These are phyloP conservation scores for Mungos mungo DNA, from an alignment of 2,113 vertebrate species.

Conservation along the genomic window DNA sequence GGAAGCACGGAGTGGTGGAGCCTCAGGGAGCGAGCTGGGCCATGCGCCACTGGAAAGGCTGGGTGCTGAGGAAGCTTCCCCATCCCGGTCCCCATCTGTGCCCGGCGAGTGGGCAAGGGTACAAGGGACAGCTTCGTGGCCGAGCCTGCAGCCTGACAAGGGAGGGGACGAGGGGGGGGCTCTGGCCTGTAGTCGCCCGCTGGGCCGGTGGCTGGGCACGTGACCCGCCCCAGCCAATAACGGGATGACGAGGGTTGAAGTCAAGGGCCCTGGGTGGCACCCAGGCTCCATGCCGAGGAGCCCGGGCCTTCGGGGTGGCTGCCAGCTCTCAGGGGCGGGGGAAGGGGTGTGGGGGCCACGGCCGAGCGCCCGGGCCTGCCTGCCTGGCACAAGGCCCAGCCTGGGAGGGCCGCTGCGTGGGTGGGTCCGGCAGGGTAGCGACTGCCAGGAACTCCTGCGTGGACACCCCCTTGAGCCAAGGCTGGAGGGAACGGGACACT, in stretches of 20 bases:
- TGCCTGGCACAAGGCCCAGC: background rate
- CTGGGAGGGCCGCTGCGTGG: background rate
- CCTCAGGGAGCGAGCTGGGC: background rate
- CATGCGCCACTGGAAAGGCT: background rate
- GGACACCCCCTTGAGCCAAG: background rate
- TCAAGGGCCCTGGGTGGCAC: background rate
- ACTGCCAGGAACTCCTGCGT: background rate
- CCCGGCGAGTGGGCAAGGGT: background rate
- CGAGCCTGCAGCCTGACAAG: background rate
- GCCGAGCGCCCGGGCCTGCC: background rate
- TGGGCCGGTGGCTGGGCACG: background rate
- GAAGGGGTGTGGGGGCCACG: background rate
- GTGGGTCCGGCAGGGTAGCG: background rate
- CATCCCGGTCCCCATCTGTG: background rate
- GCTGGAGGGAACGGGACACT: background rate
- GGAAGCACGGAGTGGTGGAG: background rate
- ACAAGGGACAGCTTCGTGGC: fast-evolving
- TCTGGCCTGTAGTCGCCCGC: background rate
- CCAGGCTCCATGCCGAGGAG: background rate
- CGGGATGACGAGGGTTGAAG: background rate
- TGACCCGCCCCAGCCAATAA: background rate
- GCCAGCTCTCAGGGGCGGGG: fast-evolving
- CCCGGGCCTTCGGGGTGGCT: too few species aligned
- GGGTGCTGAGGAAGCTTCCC: background rate
- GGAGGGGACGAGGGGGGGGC: too few species aligned